Percentiles rank a stretch among this genome's conserved stretches.
Conservation (phyloP, 2,888 invertebrate species). For the Amblyteles armatorius region DNA sequence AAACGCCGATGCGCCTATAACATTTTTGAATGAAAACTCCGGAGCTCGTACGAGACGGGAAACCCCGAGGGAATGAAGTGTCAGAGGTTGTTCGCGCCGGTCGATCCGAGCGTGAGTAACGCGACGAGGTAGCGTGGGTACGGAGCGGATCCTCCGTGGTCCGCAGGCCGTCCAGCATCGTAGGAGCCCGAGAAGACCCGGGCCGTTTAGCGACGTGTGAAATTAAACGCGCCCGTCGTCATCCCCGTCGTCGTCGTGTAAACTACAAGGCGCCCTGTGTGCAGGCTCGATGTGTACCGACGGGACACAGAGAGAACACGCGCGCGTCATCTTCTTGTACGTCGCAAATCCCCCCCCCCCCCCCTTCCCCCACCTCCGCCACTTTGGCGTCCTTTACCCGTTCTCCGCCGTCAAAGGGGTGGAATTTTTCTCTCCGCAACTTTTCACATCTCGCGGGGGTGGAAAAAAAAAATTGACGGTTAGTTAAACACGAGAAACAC, state of each 20-base stretch:
- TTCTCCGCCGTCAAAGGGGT: neutral
- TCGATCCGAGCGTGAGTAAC: slow-evolving; percentile 52
- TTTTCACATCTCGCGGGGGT: neutral
- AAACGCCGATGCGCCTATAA: neutral
- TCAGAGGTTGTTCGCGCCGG: slow-evolving; percentile 23
- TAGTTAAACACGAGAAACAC: slow-evolving; percentile 16
- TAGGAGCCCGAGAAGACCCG: slow-evolving; percentile 33
- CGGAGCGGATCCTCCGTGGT: neutral
- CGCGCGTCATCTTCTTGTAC: neutral
- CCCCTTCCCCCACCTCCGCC: neutral
- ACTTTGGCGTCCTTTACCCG: neutral
- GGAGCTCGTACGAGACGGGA: neutral
- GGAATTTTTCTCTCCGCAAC: slow-evolving; percentile 20
- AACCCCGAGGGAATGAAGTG: neutral
- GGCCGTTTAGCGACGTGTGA: slow-evolving; percentile 65
- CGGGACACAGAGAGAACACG: neutral
- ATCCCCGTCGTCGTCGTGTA: slow-evolving; percentile 13
- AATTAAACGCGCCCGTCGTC: slow-evolving; percentile 63
- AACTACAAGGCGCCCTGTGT: neutral
- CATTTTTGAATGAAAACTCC: neutral
- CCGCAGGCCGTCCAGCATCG: neutral
- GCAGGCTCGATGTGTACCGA: neutral
- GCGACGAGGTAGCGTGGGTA: slow-evolving; percentile 18
- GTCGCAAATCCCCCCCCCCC: neutral
- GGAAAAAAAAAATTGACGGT: neutral